Base-by-base conservation (phyloP, 53 echinoderm and acorn worm genomes). In the Actinopyga echinites region DNA sequence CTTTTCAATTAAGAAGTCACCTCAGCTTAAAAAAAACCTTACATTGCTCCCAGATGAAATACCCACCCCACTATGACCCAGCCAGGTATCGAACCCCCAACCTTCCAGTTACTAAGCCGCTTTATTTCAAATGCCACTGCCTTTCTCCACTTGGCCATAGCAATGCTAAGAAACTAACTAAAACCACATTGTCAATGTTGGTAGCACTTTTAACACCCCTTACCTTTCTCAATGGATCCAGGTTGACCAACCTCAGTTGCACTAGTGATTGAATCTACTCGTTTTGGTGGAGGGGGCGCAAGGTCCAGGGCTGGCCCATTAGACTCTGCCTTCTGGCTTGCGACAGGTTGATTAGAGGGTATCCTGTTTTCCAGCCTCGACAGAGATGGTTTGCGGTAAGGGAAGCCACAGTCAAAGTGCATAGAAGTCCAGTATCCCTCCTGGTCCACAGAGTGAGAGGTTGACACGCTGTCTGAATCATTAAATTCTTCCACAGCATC, bases 361-460 rank as follows among this genome's bases (percentile, higher is more conserved):
- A 83, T 28, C 6, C 58, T 34, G 23, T 53, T 83, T 33, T 53
- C 83, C 30, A 83, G 33, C 26, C 54, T 40, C 29, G 81, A 60
- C 23, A 80, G 61, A 37, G 81, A 60, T 15, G 78, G 78, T 43
- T 56, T 54, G 19, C 32, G 55, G 57, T 78, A 78, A 62, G 81
- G 81, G 49, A 95, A 86, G 19, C 99, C 99, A 85, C 99, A 99
- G 80, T 99, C 99, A 30, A 92, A 94, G 78, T 94, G 94, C 99
- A 99, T 99, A 71, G 99, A 99, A 23, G 99, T 99, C 92, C 94
- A 99, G 82, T 94, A 99, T 7, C 99, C 99, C 54, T 99, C 99
- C 20, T 90, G 92, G 79, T 99, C 99, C 10, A 99, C 87, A 35
- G 97, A 96, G 75, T 90, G 90, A 12, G 88, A 84, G 31, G 89